Percentiles rank a stretch among this genome's conserved stretches.
phyloP scores from a whole-genome alignment of 2,797 vertebrate genomes.

The Gymnothorax javanicus region DNA sequence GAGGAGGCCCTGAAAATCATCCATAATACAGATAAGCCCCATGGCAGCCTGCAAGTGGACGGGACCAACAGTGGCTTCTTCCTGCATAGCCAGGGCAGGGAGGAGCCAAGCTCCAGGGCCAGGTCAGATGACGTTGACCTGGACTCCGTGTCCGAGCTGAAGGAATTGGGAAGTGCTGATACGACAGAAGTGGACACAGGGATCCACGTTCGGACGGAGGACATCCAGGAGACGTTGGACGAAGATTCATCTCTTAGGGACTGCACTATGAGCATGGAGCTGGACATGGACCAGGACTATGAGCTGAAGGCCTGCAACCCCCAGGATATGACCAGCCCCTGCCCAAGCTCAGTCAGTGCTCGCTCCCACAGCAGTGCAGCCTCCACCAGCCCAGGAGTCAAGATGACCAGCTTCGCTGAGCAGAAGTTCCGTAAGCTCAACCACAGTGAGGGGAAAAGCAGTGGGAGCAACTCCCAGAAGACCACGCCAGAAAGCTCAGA shows the following conservation, averaged over 20 bases:
- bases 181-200: conserved; percentile 93
- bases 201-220: conserved; percentile 91
- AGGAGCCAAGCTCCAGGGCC: conserved; percentile 63
- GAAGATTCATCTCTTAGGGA: conserved; percentile 95
- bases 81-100: conserved; percentile 81
- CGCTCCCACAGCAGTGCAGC: conserved; percentile 82
- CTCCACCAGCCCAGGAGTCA: conserved; percentile 78
- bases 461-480: conserved; percentile 86
- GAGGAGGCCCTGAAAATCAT: conserved; percentile 93
- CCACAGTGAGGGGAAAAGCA: conserved; percentile 82
- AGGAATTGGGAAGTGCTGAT: conserved; percentile 81
- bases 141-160: conserved; percentile 78
- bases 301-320: conserved; percentile 64
- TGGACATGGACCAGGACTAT: conserved; percentile 86
- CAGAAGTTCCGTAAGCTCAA: conserved; percentile 90
- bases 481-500: conserved; percentile 93
- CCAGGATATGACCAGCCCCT: conserved; percentile 82
- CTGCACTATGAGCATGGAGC: conserved; percentile 92
- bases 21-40: conserved; percentile 78
- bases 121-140: conserved; percentile 63
- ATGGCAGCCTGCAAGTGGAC: conserved; percentile 64
- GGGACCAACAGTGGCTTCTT: conserved; percentile 89
- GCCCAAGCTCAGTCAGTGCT: conserved; percentile 79
- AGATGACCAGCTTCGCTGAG: conserved; percentile 96
- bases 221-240: conserved; percentile 90